Evolutionary conservation across 2,113 vertebrate species (phyloP).

Genomic region (Psophia crepitans): DNA sequence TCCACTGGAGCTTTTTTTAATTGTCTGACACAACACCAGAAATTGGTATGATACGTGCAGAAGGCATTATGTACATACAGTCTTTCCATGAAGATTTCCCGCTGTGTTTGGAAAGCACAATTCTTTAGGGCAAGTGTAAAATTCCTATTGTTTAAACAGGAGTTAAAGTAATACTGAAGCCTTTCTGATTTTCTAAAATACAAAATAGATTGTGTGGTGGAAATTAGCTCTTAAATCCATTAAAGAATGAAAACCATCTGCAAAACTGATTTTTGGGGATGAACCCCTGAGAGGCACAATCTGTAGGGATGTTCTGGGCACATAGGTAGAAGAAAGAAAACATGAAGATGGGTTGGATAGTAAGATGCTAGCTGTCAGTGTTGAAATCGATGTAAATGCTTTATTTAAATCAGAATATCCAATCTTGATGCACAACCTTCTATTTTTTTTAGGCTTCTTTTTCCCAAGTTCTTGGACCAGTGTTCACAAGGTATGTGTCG

Average conservation of each 20-base stretch:
- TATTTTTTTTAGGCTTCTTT: constrained; percentile 79
- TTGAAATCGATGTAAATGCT: not conserved
- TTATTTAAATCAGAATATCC: not conserved
- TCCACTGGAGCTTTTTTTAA: not conserved
- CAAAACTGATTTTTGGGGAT: not conserved
- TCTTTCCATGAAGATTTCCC: not conserved
- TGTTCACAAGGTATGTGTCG: constrained; percentile 87
- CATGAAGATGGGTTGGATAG: not conserved
- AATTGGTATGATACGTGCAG: not conserved
- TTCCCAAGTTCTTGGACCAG: constrained; percentile 95
- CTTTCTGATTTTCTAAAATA: not conserved
- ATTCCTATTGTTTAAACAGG: not conserved
- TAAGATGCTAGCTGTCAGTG: not conserved
- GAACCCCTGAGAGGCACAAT: not conserved
- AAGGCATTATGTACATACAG: not conserved
- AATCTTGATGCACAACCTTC: not conserved
- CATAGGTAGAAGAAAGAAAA: not conserved
- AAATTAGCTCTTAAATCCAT: not conserved
- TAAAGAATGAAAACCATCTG: not conserved
- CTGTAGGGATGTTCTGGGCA: not conserved
- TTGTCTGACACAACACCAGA: not conserved
- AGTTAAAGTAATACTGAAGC: not conserved
- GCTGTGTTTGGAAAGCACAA: not conserved
- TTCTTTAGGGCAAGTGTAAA: not conserved
- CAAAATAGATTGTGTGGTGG: not conserved